Evolutionary conservation across 1,140 invertebrate genomes (phyloP).

Genomic region (Brachionus sp.): DNA sequence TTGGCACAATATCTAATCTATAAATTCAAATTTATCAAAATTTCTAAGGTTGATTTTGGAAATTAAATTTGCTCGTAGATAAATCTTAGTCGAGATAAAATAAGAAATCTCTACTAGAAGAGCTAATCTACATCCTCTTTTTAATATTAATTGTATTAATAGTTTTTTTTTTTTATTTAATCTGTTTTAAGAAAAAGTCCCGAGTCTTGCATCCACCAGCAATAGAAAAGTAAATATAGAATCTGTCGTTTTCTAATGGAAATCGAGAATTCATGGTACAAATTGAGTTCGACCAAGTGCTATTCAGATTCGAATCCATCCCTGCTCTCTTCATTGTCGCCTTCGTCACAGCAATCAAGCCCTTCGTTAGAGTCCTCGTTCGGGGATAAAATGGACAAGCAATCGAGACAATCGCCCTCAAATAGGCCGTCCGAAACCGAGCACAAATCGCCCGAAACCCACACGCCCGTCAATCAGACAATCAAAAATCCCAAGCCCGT

Average conservation of each 20-base stretch:
- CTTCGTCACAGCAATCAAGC: background rate
- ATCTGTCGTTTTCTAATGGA: background rate
- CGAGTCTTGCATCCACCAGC: background rate
- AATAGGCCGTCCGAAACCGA: background rate
- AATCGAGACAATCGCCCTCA: background rate
- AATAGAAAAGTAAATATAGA: background rate
- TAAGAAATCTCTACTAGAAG: background rate
- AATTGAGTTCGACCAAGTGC: background rate
- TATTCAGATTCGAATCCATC: conserved; percentile 17
- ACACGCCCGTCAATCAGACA: background rate
- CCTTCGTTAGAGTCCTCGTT: conserved; percentile 13
- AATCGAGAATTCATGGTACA: conserved; percentile 43
- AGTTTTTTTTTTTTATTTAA: background rate
- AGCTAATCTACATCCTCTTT: background rate
- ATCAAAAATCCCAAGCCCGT: background rate
- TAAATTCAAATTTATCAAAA: conserved; percentile 39
- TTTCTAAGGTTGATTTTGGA: background rate
- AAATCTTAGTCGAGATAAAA: conserved; percentile 30
- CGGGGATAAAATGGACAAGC: conserved; percentile 20
- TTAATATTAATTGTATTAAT: background rate
- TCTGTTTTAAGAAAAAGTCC: background rate
- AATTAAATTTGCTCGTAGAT: background rate
- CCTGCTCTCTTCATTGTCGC: conserved; percentile 3
- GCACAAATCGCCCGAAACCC: background rate
- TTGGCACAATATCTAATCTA: conserved; percentile 38